Base-by-base conservation (phyloP, 2,113 vertebrate genomes). In the Nothocercus julius region DNA sequence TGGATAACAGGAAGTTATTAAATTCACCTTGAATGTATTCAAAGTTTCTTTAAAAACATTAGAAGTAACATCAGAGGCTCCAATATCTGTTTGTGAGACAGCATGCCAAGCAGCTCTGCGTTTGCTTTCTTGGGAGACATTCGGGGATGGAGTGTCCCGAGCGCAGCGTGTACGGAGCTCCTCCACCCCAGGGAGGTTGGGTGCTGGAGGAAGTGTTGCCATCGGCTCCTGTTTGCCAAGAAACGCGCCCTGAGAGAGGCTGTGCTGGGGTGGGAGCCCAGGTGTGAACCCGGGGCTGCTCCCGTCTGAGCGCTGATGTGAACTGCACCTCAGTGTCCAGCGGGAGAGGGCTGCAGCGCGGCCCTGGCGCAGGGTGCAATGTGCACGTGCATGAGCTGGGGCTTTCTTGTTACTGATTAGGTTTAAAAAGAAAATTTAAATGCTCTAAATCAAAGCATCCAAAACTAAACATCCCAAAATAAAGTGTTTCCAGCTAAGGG, bases 1-100 rank as follows among this genome's bases (percentile, higher is more conserved):
- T 91, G 96, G 97, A 75, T 88, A 92, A 91, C 94, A 85, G 92
- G 94, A 95, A 92, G 95, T 97, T 95, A 97, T 95, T 88, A 94
- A 91, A 92, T 95, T 90, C 94, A 81, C 93, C 93, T 90, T 93
- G 93, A 93, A 91, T 95, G 90, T 92, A 95, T 49, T 94, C 91
- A 92, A 81, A 96, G 92, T 95, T 96, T 94, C 95, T 96, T 94
- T 89, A 69, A 92, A 82, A 87, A 63, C 91, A 32, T n/a, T 13
- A 84, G 73, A 10, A 72, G 67, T 79, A 20, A 53, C 93, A 51
- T 2, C 3, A 24, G 80, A 74, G 69, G 47, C n/a, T 42, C 45
- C 1, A 3, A 19, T 4, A 36, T 40, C 59, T 7, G 16, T n/a
- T 2, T 38, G 90, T 32, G 44, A 93, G 94, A 79, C 78, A 34